phyloP scores from a whole-genome alignment of 2,797 vertebrate species.

The Paratrypauchen microcephalus region DNA sequence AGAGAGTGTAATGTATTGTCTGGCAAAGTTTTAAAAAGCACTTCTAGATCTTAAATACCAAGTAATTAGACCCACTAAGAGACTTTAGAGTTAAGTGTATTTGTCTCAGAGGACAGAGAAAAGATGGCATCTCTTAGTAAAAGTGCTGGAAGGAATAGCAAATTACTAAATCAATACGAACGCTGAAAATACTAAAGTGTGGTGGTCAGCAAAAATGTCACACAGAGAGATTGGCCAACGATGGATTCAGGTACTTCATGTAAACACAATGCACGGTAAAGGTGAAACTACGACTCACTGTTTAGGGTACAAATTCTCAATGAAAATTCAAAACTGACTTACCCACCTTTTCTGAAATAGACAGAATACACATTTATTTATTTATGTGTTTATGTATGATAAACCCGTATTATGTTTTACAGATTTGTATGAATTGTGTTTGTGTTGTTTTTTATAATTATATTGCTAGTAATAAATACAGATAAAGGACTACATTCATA shows the following conservation, averaged over 20 bases:
- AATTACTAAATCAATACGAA: conserved; percentile 28
- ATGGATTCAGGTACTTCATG: conserved; percentile 33
- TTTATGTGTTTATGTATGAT: no score
- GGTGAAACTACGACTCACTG: background rate
- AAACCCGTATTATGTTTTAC: no score
- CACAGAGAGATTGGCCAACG: background rate
- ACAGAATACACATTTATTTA: no score
- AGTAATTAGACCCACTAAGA: conserved; percentile 13
- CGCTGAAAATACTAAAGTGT: conserved; percentile 28
- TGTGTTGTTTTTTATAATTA: no score
- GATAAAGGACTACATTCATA: no score
- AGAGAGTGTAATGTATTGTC: conserved; percentile 19
- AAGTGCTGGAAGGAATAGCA: conserved; percentile 22
- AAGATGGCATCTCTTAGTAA: conserved; percentile 25
- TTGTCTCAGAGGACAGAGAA: conserved; percentile 28
- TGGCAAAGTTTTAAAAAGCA: conserved; percentile 38
- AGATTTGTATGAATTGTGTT: no score
- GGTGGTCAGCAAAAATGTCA: conserved; percentile 66
- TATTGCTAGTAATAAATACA: no score
- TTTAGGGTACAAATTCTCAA: no score
- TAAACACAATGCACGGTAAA: conserved; percentile 21
- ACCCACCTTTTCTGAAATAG: no score
- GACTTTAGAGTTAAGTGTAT: conserved; percentile 29
- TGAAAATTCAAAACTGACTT: no score
- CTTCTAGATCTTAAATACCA: conserved; percentile 37